Evolutionary conservation across 2,113 vertebrate genomes (phyloP).

Genomic region (Rhabdornis inornatus): DNA sequence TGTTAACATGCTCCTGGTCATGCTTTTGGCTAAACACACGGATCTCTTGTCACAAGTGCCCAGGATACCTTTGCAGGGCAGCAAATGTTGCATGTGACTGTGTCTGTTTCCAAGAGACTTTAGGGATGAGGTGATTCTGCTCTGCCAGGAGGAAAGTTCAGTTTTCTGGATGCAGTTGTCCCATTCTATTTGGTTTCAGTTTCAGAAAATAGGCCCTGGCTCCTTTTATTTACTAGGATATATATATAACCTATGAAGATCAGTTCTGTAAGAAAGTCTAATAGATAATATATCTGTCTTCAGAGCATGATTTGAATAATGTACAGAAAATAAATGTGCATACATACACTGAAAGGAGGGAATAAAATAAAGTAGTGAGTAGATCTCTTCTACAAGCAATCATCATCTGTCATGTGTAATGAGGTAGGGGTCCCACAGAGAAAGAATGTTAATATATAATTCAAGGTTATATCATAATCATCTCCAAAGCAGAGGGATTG

Average conservation of each 20-base stretch:
- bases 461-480: not conserved
- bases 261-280: not conserved
- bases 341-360: not conserved
- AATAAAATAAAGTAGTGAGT: not conserved
- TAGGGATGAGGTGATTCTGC: not conserved
- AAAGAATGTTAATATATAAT: not conserved
- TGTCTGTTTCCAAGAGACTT: not conserved
- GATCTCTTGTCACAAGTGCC: not conserved
- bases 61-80: not conserved
- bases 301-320: not conserved
- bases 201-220: not conserved
- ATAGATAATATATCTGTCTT: not conserved
- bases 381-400: not conserved
- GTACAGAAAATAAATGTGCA: not conserved
- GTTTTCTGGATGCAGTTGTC: not conserved
- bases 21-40: not conserved
- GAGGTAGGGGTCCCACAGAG: not conserved
- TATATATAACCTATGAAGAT: not conserved
- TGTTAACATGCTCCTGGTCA: not conserved
- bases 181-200: not conserved
- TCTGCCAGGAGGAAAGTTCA: not conserved
- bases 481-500: not conserved
- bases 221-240: not conserved
- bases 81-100: not conserved
- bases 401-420: not conserved